Conservation (phyloP, 2,797 vertebrate species). For the Pteropus rufus region DNA sequence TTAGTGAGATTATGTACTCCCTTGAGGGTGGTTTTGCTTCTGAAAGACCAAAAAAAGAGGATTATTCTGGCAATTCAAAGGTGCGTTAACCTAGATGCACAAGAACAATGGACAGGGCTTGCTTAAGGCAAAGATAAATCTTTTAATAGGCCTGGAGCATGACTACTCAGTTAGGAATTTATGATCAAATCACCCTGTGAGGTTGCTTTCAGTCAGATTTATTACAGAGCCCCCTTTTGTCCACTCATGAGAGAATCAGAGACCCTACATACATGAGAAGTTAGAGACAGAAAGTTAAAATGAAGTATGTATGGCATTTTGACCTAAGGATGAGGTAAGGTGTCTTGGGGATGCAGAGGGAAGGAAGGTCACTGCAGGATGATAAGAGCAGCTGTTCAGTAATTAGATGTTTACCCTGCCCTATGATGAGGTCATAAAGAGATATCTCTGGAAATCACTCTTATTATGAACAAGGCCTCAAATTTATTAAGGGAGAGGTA, state of each 20-base stretch:
- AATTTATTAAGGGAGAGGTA: not conserved
- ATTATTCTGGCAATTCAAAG: not conserved
- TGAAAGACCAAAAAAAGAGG: too few relatives aligned
- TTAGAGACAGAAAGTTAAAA: not conserved
- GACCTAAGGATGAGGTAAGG: not conserved
- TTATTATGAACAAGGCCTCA: not conserved
- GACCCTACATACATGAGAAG: not conserved
- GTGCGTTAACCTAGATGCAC: not conserved
- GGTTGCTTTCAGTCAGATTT: not conserved
- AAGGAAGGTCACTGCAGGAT: not conserved
- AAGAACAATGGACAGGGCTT: not conserved
- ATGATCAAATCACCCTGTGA: not conserved
- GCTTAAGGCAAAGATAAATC: not conserved
- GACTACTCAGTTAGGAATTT: not conserved
- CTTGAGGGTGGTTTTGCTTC: not conserved
- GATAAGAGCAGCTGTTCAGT: not conserved
- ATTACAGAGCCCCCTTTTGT: not conserved
- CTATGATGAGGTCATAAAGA: not conserved
- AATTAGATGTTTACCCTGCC: not conserved
- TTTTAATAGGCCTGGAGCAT: not conserved
- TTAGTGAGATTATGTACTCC: not conserved
- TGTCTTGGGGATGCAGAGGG: not conserved
- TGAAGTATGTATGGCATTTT: not conserved
- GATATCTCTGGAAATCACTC: not conserved
- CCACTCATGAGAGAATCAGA: not conserved